phyloP scores from a whole-genome alignment of 1,140 invertebrate species.

The Gerris buenoi region DNA sequence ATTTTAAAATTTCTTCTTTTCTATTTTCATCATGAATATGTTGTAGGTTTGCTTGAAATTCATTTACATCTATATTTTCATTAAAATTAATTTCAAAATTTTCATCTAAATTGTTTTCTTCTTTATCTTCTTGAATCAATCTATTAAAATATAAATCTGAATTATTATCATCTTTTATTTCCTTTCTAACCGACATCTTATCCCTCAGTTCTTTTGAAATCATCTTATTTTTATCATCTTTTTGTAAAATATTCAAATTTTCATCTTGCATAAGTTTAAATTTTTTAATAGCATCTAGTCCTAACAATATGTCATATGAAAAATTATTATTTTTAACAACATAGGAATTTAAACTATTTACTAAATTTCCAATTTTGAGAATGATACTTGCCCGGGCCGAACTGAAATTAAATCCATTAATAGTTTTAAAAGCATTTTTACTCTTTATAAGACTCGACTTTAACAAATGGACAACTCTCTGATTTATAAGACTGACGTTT shows the following conservation, averaged over 20 bases:
- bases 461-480: slow-evolving; percentile 1
- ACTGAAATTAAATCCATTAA: slow-evolving; percentile 2
- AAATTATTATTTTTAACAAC: slow-evolving; percentile 17
- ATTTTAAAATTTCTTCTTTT: slow-evolving; percentile 4
- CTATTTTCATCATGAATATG: slow-evolving; percentile 2
- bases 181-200: neutral
- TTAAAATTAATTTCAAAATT: slow-evolving; percentile 4
- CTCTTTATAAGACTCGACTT: neutral
- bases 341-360: slow-evolving; percentile 14
- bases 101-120: slow-evolving; percentile 17
- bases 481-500: slow-evolving; percentile 8
- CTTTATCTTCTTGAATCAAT: slow-evolving; percentile 21
- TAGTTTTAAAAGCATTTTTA: slow-evolving; percentile 5
- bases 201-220: neutral
- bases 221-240: slow-evolving; percentile 20
- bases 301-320: slow-evolving; percentile 18
- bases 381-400: slow-evolving; percentile 18
- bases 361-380: slow-evolving; percentile 20
- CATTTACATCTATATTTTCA: slow-evolving; percentile 3
- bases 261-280: slow-evolving; percentile 18
- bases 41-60: slow-evolving; percentile 2
- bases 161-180: neutral
- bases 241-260: slow-evolving; percentile 17
- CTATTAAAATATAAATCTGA: neutral
- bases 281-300: slow-evolving; percentile 18